These are phyloP conservation scores for Galagoides demidoff DNA, from an alignment of 2,797 vertebrate genomes.

Conservation along the genomic window DNA sequence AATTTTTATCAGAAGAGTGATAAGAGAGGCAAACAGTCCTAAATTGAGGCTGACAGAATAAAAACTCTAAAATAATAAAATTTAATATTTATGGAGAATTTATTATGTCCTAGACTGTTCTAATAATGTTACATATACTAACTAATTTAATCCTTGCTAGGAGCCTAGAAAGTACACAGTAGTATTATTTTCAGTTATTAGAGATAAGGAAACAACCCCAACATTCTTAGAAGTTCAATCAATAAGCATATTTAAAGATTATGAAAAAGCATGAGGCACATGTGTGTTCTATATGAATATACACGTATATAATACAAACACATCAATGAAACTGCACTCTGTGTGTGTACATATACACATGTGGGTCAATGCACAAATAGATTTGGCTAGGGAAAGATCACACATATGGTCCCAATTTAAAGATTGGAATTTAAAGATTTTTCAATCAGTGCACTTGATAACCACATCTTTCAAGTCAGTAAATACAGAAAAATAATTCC, in stretches of 20 bases:
- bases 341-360: background rate
- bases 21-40: background rate
- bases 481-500: constrained; percentile 75
- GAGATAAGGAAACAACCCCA: background rate
- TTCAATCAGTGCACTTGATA: constrained; percentile 66
- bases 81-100: background rate
- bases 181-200: background rate
- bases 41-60: background rate
- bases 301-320: background rate
- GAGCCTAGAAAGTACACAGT: background rate
- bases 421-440: constrained; percentile 51
- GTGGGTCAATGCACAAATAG: background rate
- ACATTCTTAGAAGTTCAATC: background rate
- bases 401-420: constrained; percentile 68
- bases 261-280: background rate
- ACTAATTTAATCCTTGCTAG: background rate
- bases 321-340: background rate
- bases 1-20: background rate
- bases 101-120: background rate
- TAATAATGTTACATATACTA: background rate
- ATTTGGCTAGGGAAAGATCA: constrained; percentile 27
- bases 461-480: constrained; percentile 53
- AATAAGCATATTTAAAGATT: background rate
- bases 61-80: constrained; percentile 28
- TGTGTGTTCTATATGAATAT: background rate